These are phyloP conservation scores for Hipparchia sbordonii DNA, from an alignment of 2,888 invertebrate species.

Conservation along the genomic window DNA sequence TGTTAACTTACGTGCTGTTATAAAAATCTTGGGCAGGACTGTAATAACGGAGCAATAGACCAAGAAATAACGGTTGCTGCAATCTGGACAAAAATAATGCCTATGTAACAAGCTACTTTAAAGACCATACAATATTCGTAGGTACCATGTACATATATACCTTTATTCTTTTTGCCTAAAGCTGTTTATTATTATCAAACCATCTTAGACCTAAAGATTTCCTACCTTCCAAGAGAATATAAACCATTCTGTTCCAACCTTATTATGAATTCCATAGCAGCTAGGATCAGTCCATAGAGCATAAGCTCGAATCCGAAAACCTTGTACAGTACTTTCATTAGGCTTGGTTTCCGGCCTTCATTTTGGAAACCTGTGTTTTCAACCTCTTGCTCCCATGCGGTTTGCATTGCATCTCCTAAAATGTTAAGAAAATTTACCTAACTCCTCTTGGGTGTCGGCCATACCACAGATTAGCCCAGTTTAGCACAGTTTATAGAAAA, in stretches of 20 bases:
- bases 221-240: too few species aligned
- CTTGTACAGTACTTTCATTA: conserved; percentile 82
- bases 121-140: too few species aligned
- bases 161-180: too few species aligned
- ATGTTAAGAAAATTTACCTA: background rate
- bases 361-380: conserved; percentile 45
- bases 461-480: background rate
- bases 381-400: conserved; percentile 84
- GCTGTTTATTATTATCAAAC: too few species aligned
- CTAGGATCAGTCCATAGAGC: conserved; percentile 84
- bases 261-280: conserved; percentile 84
- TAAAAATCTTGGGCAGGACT: conserved; percentile 61
- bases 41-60: conserved; percentile 83
- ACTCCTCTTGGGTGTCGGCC: background rate
- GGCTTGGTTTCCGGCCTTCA: conserved; percentile 78
- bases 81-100: conserved; percentile 66
- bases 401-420: conserved; percentile 83
- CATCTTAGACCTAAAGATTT: too few species aligned
- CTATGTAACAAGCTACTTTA: background rate
- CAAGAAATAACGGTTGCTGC: conserved; percentile 85
- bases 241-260: conserved; percentile 66
- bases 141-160: too few species aligned
- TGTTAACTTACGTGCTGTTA: conserved; percentile 54
- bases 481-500: background rate
- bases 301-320: conserved; percentile 85